These are phyloP conservation scores for Volucella zonaria DNA, from an alignment of 2,888 invertebrate species.

Conservation along the genomic window DNA sequence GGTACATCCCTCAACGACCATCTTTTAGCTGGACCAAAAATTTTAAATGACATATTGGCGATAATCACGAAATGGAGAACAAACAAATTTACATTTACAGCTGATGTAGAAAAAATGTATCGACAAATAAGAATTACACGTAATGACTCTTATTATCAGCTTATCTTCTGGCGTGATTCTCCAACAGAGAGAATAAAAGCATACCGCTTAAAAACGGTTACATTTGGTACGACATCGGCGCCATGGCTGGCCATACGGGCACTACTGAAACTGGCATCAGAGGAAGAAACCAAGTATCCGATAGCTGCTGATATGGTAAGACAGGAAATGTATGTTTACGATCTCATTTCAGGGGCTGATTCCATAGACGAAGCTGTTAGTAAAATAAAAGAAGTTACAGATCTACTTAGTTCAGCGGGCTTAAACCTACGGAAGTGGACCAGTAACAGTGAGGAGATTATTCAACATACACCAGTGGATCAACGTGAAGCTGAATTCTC, in stretches of 20 bases:
- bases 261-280: not conserved
- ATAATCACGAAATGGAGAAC: not conserved
- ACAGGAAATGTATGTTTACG: not conserved
- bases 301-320: not conserved
- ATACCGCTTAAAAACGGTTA: no score
- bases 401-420: conserved; percentile 3
- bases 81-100: not conserved
- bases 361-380: not conserved
- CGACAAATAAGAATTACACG: conserved; percentile 5
- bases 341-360: not conserved
- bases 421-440: not conserved
- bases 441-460: not conserved
- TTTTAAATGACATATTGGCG: not conserved
- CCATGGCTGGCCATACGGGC: no score
- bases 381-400: not conserved
- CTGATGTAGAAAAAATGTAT: not conserved
- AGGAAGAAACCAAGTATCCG: not conserved
- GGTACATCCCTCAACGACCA: not conserved
- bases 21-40: not conserved
- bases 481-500: not conserved
- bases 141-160: conserved; percentile 3
- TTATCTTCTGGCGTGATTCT: conserved; percentile 1
- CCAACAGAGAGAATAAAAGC: not conserved
- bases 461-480: not conserved
- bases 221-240: no score